Evolutionary conservation across 2,888 invertebrate genomes (phyloP), one percentile per base, ranked within the genome.

Genomic region (Eurytoma adleriae): DNA sequence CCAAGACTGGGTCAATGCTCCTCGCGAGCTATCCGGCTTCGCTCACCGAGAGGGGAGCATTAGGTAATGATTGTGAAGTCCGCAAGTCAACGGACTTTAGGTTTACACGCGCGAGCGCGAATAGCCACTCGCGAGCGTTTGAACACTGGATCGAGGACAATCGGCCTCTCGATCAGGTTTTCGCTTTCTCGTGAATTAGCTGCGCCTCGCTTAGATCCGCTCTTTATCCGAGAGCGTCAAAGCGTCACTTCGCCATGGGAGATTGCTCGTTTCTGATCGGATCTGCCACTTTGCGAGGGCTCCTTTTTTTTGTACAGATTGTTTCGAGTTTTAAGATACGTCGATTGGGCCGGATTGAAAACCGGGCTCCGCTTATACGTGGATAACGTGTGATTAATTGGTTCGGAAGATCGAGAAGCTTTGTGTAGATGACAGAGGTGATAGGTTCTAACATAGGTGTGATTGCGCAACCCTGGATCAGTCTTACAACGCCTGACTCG

Each of bases 391-490:
- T 72, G 67, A 78, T 78, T 78, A 78, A 78, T 78, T 52, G 61
- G 67, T 24, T 50, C 14, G 61, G 30, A 27, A 40, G 61, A 68
- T 67, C 50, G 67, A 78, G 59, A 67, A 59, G 3, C 40, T 66
- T 12, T 14, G 48, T 14, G 12, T 10, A 59, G 78, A 78, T 78
- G 72, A 61, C 52, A 27, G 67, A 61, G 20, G 50, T 59, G 59
- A 78, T 70, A 71, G 14, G 61, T 40, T 56, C 48, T 4, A 67
- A 74, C 57, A 54, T 54, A 57, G 16, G 59, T 48, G 10, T 56
- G 69, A 64, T 77, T 77, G 69, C 69, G 82, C 84, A 80, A 83
- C 83, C 83, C 24, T 12, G 50, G n/a, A 14, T 64, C 5, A 20
- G 66, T 20, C 20, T 30, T 16, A n/a, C 27, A n/a, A 27, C 54